Evolutionary conservation across 1,140 invertebrate species (phyloP), one percentile per base, ranked within the genome.

Genomic region (Orchesella cincta): DNA sequence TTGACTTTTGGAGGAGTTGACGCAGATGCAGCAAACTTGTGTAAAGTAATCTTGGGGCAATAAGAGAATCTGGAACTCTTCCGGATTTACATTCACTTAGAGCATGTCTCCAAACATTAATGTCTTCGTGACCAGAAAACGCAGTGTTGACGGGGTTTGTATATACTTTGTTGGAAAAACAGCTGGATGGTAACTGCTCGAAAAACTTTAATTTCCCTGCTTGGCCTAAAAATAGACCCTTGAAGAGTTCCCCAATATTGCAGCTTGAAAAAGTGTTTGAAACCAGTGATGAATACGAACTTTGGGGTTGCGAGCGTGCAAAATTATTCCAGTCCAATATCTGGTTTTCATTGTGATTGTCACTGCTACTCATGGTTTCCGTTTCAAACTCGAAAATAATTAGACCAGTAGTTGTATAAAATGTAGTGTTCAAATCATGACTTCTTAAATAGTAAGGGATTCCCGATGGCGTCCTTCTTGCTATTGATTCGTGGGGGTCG

Each of bases 1-100:
- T 12, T 46, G n/a, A n/a, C n/a, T n/a, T n/a, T n/a, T n/a, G n/a
- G n/a, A n/a, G 39, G 39, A 20, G 20, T 12, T 12, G 39, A 12
- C 39, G 20, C 39, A 67, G 8, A 3, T 31, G 1, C 29, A 1
- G 29, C 33, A 29, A 67, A 31, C 14, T 31, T n/a, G 31, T 46
- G 8, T 46, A 8, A 46, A 46, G 39, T 46, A 46, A 46, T 67
- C 62, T 3, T 2, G 39, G 62, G 31, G 62, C 12, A 31, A 67
- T 31, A 12, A 67, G 62, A n/a, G 62, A 67, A 31, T 67, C 28
- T 67, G 62, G 62, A 67, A 67, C 33, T 33, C 29, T 67, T 23
- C n/a, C n/a, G 2, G 62, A 67, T 29, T 33, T 33, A 23, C 62
- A 67, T 29, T 67, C 62, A 67, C 29, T 14, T 14, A 67, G 1